Evolutionary conservation across 2,797 vertebrate genomes (phyloP).

Genomic region (Pipistrellus pygmaeus): DNA sequence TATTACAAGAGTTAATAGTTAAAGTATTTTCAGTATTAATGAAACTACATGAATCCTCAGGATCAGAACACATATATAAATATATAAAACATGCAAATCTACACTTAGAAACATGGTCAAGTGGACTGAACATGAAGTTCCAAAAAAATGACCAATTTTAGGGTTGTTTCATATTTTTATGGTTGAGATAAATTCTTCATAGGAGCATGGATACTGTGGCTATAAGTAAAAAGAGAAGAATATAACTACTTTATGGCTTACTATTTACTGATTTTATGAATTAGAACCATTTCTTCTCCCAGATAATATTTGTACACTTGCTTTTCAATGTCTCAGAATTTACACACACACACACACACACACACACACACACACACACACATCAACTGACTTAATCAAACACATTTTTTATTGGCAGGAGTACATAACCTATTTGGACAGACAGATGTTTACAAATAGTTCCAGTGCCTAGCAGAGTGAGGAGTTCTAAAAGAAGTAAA

Average conservation of each 20-base stretch:
- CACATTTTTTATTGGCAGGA: not conserved
- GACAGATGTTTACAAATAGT: not conserved
- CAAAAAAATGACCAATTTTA: not conserved
- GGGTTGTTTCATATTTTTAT: not conserved
- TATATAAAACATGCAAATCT: not conserved
- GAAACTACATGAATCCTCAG: not conserved
- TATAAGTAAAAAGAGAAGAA: not conserved
- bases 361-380: not conserved
- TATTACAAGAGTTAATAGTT: not conserved
- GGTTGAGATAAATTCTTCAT: not conserved
- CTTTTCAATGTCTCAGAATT: not conserved
- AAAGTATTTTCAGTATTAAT: not conserved
- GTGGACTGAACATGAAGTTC: not conserved
- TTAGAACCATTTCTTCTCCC: not conserved
- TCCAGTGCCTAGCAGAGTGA: not conserved
- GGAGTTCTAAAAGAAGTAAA: not conserved
- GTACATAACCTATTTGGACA: not conserved
- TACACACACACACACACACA: no score
- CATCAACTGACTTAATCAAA: not conserved
- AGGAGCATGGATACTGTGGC: not conserved
- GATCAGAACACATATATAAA: not conserved
- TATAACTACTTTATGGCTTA: not conserved
- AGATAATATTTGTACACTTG: not conserved
- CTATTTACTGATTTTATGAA: not conserved
- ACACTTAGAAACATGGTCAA: not conserved